phyloP scores from a whole-genome alignment of 2,113 vertebrate species.

The Leucoraja erinaceus region DNA sequence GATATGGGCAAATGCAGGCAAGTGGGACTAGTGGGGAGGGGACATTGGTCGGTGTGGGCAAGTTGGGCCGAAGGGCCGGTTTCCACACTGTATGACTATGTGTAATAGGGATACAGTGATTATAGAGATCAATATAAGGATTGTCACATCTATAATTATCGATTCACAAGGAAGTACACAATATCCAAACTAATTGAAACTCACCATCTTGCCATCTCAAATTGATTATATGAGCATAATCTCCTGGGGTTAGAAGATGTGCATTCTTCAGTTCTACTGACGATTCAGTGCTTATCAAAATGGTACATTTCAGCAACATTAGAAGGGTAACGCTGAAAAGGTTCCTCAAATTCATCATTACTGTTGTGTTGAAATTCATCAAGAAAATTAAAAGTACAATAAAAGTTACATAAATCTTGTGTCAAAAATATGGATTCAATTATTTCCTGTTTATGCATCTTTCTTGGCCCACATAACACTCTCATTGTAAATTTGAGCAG shows the following conservation, averaged over 20 bases:
- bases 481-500: not conserved
- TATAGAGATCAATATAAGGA: not conserved
- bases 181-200: not conserved
- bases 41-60: no score
- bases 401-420: no score
- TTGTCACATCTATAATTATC: not conserved
- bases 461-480: not conserved
- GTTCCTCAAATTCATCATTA: constrained; percentile 42
- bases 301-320: constrained; percentile 43
- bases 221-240: constrained; percentile 58
- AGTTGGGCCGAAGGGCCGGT: no score
- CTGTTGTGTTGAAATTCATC: not conserved
- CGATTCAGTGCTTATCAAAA: constrained; percentile 46
- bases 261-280: constrained; percentile 56
- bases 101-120: no score
- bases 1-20: no score
- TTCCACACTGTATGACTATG: no score
- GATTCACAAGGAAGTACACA: not conserved
- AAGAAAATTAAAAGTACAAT: not conserved
- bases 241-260: constrained; percentile 57
- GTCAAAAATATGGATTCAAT: not conserved
- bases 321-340: constrained; percentile 45
- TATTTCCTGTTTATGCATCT: not conserved
- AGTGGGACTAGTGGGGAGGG: no score
- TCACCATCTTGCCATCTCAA: constrained; percentile 58